These are phyloP conservation scores for Acrobasis repandana DNA, from an alignment of 2,888 invertebrate species.

Conservation along the genomic window DNA sequence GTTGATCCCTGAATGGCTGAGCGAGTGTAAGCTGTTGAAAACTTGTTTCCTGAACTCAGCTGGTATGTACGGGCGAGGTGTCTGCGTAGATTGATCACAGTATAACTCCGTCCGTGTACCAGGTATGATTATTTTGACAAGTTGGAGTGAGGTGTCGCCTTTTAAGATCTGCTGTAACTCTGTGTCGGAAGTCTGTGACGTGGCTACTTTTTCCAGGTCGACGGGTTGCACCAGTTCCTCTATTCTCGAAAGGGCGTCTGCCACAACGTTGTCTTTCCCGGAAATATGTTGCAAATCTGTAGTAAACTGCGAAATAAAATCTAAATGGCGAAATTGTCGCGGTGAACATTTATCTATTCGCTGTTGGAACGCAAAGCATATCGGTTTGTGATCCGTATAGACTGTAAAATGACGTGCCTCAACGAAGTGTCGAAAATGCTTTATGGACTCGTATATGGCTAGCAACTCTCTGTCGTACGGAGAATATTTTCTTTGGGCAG, in stretches of 20 bases:
- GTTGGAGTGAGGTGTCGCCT: background rate
- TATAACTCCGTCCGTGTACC: too few relatives aligned
- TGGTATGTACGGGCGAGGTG: too few relatives aligned
- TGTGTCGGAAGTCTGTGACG: too few relatives aligned
- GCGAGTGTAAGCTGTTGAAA: too few relatives aligned
- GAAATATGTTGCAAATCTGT: slow-evolving; percentile 5
- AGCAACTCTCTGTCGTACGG: slow-evolving; percentile 19
- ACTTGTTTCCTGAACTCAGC: too few relatives aligned
- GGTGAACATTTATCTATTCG: slow-evolving; percentile 8
- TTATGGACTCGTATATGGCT: slow-evolving; percentile 14
- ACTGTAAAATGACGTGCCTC: slow-evolving; percentile 7
- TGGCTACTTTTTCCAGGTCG: background rate
- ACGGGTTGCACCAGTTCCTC: background rate
- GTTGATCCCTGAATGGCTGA: too few relatives aligned
- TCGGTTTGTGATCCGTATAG: slow-evolving; percentile 4
- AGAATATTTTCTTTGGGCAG: slow-evolving; percentile 19
- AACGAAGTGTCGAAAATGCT: slow-evolving; percentile 14
- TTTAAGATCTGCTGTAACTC: too few relatives aligned
- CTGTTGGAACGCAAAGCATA: slow-evolving; percentile 3
- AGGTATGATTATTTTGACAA: too few relatives aligned
- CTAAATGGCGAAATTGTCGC: slow-evolving; percentile 18
- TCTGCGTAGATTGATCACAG: too few relatives aligned
- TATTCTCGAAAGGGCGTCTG: slow-evolving; percentile 8
- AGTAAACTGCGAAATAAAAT: slow-evolving; percentile 21
- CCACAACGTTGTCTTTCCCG: slow-evolving; percentile 11